Evolutionary conservation across 2,888 invertebrate species (phyloP).

Genomic region (Pristionchus maxplancki): DNA sequence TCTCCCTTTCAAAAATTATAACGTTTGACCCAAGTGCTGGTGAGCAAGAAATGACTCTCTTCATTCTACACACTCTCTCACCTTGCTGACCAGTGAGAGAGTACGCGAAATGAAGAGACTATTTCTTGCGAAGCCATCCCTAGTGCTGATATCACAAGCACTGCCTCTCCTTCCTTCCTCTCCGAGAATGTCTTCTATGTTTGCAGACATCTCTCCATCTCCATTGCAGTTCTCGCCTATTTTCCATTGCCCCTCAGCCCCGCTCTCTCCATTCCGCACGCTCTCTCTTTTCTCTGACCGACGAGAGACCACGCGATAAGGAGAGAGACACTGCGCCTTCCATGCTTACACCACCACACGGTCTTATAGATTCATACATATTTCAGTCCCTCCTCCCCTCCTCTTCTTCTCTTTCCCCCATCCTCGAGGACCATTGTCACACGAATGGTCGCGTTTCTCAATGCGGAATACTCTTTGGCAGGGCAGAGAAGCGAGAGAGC

Average conservation of each 20-base stretch:
- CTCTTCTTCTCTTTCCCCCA: background rate
- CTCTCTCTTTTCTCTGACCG: background rate
- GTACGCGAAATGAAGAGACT: no score
- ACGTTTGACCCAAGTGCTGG: no score
- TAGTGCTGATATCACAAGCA: background rate
- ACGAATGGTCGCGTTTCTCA: background rate
- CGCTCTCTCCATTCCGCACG: background rate
- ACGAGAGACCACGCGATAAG: background rate
- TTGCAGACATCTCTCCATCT: background rate
- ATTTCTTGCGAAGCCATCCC: no score
- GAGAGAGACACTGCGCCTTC: background rate
- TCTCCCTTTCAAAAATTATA: no score
- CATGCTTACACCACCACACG: background rate
- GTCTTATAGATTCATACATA: conserved; percentile 47
- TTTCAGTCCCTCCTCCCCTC: background rate
- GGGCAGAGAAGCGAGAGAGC: background rate
- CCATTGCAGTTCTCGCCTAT: background rate
- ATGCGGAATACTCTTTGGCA: background rate
- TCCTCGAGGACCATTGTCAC: background rate
- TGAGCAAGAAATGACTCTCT: no score
- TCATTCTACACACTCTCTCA: no score
- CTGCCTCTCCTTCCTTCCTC: background rate
- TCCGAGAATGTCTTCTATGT: background rate
- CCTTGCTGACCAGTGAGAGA: no score
- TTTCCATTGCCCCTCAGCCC: background rate